Base-by-base conservation (phyloP, 2,113 vertebrate genomes). In the Psettodes erumei region DNA sequence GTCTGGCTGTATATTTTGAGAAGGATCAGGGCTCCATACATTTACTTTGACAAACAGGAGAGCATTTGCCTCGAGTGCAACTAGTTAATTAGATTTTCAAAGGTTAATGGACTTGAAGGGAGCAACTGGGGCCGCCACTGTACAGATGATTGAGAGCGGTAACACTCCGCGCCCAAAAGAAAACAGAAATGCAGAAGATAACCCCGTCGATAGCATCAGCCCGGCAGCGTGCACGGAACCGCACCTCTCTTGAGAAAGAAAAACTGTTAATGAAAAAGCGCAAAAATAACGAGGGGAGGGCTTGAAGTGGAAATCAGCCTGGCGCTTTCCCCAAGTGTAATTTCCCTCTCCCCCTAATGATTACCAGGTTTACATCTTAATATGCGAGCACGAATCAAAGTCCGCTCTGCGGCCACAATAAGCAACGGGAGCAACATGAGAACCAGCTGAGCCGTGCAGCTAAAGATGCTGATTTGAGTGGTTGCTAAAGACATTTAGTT, bases 41-140 rank as follows among this genome's bases (percentile, higher is more conserved):
- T 89, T 89, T 79, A 76, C 50, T 72, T 63, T 78, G 81, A 56
- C 75, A 83, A 87, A 85, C 16, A 74, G 48, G 35, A 51, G 15
- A 9, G 3, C 19, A 23, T 58, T 77, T 75, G 55, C 71, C 50
- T 25, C 30, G 8, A 48, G 50, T n/a, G 73, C 28, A 54, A 11
- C 51, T 75, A n/a, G 74, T 63, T 75, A 61, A 82, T 85, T 42
- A 3, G 32, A 71, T 54, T 45, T 74, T 5, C 78, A 69, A 69
- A 48, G n/a, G 71, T 67, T 75, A 83, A 86, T 77, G 27, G 7
- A 42, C 19, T 50, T 6, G 8, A 81, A 6, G 1, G 62, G 42
- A 62, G 11, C n/a, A 2, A 60, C 35, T 64, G 2, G 8, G 33
- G 56, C 58, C 23, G 2, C 27, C 12, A 12, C 8, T 45, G 60